These are phyloP conservation scores for Anoncus sp. DNA, from an alignment of 2,888 invertebrate species.

Conservation along the genomic window DNA sequence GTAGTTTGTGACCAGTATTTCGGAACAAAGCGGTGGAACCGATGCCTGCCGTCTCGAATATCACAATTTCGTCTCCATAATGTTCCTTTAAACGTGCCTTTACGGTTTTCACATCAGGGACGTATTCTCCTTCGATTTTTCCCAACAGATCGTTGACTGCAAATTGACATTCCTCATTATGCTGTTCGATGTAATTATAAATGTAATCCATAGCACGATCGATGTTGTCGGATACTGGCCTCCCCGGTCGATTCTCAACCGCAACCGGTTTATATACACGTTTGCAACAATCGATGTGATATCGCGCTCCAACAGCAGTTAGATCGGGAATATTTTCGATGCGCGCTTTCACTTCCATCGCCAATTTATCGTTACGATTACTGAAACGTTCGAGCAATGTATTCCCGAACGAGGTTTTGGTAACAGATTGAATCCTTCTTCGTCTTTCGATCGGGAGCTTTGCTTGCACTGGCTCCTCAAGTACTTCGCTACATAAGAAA, in stretches of 20 bases:
- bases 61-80: conserved; percentile 61
- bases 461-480: neutral
- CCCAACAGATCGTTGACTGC: conserved; percentile 43
- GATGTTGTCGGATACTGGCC: conserved; percentile 20
- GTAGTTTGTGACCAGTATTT: conserved; percentile 59
- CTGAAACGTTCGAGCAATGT: neutral
- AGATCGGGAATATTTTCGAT: conserved; percentile 23
- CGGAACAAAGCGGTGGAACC: conserved; percentile 56
- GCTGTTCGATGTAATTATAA: conserved; percentile 27
- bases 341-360: conserved; percentile 17
- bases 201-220: conserved; percentile 41
- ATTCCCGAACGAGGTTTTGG: neutral
- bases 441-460: conserved; percentile 3
- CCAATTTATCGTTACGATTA: neutral
- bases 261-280: neutral
- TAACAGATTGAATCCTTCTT: neutral
- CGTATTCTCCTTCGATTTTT: conserved; percentile 46
- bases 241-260: neutral
- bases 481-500: conserved; percentile 14
- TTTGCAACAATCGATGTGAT: conserved; percentile 39
- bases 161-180: conserved; percentile 57
- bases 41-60: conserved; percentile 26
- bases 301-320: conserved; percentile 42
- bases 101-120: conserved; percentile 53
- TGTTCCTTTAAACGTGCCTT: conserved; percentile 53